Conservation (phyloP, 2,113 vertebrate genomes). For the human region DNA sequence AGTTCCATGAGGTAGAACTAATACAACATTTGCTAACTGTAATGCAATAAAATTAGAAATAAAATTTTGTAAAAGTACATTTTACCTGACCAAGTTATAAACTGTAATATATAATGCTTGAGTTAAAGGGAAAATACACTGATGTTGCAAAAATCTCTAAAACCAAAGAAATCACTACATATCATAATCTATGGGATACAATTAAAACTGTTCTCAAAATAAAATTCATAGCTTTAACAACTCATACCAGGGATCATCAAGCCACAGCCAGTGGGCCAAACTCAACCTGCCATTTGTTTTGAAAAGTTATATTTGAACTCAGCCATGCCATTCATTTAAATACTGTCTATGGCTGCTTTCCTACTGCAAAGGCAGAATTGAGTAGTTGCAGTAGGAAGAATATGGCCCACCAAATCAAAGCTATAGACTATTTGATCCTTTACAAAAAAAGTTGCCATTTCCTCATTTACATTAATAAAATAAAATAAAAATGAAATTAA, state of each 20-base stretch:
- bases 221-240: neutral
- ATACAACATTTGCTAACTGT: neutral
- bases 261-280: neutral
- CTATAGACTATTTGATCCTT: neutral
- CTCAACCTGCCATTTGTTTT: neutral
- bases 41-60: neutral
- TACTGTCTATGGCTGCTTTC: neutral
- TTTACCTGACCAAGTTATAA: neutral
- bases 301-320: neutral
- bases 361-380: neutral
- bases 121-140: neutral
- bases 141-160: neutral
- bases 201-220: neutral
- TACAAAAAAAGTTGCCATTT: neutral
- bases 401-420: neutral
- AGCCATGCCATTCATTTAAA: neutral
- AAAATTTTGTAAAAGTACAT: neutral
- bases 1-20: neutral
- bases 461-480: neutral
- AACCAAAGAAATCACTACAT: neutral
- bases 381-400: neutral
- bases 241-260: neutral
- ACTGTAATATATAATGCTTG: neutral
- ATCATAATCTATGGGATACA: neutral
- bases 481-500: neutral